Evolutionary conservation across 2,113 vertebrate genomes (phyloP).

Genomic region (Himantopus leucocephalus): DNA sequence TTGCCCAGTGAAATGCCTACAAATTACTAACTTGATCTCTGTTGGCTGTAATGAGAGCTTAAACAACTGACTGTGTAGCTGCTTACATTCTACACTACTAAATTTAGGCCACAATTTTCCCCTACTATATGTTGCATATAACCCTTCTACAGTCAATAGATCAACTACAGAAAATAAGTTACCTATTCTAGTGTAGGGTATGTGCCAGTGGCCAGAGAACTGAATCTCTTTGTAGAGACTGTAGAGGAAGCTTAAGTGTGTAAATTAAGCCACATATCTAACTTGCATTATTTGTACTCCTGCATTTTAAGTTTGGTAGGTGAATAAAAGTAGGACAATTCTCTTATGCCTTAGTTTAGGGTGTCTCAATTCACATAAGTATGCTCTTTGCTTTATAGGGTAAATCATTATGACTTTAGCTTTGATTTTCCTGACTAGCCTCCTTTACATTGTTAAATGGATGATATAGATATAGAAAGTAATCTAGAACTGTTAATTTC

Average conservation of each 20-base stretch:
- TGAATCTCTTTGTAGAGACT: neutral
- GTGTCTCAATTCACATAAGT: neutral
- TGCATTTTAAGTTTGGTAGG: neutral
- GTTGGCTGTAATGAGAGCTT: neutral
- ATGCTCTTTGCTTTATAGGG: neutral
- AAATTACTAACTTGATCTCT: neutral
- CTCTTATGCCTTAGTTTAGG: neutral
- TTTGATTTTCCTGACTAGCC: neutral
- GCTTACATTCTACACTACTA: neutral
- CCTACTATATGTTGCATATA: neutral
- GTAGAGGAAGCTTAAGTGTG: neutral
- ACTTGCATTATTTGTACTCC: neutral
- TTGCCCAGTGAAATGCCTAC: neutral
- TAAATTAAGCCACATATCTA: neutral
- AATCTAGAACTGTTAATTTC: slow-evolving; percentile 39
- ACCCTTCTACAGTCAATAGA: neutral
- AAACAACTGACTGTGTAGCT: neutral
- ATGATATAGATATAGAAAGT: neutral
- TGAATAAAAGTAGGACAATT: neutral
- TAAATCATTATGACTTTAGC: neutral
- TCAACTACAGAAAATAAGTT: neutral
- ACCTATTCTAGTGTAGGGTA: neutral
- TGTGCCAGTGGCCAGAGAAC: neutral
- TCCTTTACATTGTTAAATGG: neutral
- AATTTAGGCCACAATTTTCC: neutral